Conservation (phyloP, 2,113 vertebrate species). For the Panthera leo region DNA sequence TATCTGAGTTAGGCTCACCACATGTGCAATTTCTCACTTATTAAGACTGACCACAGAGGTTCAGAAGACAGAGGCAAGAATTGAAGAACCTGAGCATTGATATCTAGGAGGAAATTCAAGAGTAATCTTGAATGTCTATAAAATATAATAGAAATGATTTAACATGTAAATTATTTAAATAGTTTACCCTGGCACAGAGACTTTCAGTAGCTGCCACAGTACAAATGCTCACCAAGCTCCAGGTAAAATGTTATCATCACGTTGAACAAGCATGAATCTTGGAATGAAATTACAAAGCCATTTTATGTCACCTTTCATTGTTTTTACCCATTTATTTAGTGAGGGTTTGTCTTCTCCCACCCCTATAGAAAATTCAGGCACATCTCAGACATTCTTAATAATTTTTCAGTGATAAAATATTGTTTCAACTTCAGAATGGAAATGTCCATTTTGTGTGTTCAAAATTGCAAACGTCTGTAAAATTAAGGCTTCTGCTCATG, state of each 20-base stretch:
- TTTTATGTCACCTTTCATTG: neutral
- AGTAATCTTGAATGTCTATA: neutral
- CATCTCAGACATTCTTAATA: neutral
- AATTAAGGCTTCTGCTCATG: neutral
- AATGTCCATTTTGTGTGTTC: neutral
- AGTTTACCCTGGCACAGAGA: neutral
- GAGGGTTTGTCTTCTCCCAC: neutral
- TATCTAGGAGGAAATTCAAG: neutral
- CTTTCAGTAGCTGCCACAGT: neutral
- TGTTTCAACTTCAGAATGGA: neutral
- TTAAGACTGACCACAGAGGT: neutral
- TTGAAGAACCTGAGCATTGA: neutral
- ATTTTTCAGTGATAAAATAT: neutral
- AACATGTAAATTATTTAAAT: slow-evolving; percentile 5
- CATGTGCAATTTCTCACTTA: neutral
- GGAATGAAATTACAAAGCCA: neutral
- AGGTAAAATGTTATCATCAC: neutral
- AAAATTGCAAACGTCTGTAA: neutral
- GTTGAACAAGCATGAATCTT: neutral
- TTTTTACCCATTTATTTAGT: neutral
- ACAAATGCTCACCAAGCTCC: neutral
- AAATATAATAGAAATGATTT: neutral
- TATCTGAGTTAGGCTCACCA: neutral
- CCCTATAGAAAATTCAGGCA: neutral
- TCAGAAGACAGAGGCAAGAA: neutral